These are phyloP conservation scores for Mesitornis unicolor DNA, from an alignment of 2,113 vertebrate genomes.

Conservation along the genomic window DNA sequence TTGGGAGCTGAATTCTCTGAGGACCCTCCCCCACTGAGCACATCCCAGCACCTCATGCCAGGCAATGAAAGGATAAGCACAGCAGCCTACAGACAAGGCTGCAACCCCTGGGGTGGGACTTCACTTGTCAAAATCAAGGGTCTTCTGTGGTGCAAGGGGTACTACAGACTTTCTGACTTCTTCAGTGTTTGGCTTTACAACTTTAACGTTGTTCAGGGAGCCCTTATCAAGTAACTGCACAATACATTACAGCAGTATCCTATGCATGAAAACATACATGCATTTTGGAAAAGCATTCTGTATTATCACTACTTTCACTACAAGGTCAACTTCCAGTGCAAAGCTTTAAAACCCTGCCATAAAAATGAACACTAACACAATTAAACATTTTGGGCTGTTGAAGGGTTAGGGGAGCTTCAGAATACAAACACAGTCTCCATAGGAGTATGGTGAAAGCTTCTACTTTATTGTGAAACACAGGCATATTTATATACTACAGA, in stretches of 20 bases:
- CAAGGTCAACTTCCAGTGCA: neutral
- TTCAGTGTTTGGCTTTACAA: neutral
- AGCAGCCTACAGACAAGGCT: neutral
- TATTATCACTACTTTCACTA: neutral
- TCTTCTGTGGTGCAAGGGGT: neutral
- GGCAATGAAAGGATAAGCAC: neutral
- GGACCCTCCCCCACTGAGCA: neutral
- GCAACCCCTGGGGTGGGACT: neutral
- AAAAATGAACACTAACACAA: neutral
- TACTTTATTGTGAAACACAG: no score
- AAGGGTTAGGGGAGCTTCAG: no score
- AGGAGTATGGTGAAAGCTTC: no score
- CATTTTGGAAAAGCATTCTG: neutral
- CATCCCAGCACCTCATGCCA: neutral
- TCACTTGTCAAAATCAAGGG: neutral
- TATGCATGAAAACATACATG: fast-evolving
- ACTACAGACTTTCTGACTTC: neutral
- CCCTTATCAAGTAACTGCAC: neutral
- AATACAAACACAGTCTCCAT: no score
- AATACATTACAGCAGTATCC: neutral
- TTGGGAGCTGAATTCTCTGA: neutral
- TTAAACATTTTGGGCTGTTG: no score
- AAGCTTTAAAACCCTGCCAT: neutral
- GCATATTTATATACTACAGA: no score
- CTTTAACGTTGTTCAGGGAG: neutral